phyloP scores from a whole-genome alignment of 2,113 vertebrate genomes.

The Lycaon pictus region DNA sequence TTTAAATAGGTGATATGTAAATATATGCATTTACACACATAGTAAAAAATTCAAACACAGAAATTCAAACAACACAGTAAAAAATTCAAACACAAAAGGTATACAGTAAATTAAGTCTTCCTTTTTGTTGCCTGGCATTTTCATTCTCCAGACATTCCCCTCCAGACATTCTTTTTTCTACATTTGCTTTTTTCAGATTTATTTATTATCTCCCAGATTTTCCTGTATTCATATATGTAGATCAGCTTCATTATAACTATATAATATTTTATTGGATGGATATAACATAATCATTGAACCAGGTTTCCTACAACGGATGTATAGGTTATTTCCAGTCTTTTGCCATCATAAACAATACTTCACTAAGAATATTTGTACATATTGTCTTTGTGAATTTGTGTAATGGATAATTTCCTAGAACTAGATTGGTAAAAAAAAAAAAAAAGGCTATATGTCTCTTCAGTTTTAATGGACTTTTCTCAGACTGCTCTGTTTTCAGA shows the following conservation, averaged over 20 bases:
- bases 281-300: not conserved
- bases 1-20: not conserved
- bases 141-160: not conserved
- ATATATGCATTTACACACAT: not conserved
- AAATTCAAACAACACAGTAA: not conserved
- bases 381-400: not conserved
- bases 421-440: not conserved
- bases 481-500: not conserved
- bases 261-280: not conserved
- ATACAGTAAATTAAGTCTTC: not conserved
- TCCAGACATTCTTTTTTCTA: not conserved
- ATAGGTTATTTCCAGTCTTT: not conserved
- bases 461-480: not conserved
- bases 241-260: not conserved
- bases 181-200: not conserved
- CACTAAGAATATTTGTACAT: not conserved
- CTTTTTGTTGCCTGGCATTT: not conserved
- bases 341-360: slow-evolving; percentile 1
- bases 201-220: not conserved
- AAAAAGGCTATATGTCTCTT: not conserved
- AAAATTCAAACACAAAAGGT: not conserved
- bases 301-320: not conserved
- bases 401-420: not conserved
- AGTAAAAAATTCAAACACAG: not conserved
- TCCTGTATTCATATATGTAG: not conserved